Conservation (phyloP, 2,113 vertebrate species). For the Reinhardtius hippoglossoides region DNA sequence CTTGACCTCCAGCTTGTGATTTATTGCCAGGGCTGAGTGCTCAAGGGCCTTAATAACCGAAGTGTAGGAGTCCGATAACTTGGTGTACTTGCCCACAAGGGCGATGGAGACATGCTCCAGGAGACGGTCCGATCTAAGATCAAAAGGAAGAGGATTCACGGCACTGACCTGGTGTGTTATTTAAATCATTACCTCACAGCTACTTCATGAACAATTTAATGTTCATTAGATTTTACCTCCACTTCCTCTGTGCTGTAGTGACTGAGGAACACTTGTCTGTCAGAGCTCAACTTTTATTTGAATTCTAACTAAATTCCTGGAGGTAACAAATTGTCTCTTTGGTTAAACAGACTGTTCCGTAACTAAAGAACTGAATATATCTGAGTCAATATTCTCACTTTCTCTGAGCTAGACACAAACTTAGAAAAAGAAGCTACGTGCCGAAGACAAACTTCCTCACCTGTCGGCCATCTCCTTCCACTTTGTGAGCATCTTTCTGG, state of each 20-base stretch:
- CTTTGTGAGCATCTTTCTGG: constrained; percentile 91
- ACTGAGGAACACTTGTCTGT: neutral
- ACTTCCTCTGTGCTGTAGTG: neutral
- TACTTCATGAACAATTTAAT: neutral
- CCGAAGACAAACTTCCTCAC: constrained; percentile 65
- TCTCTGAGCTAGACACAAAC: neutral
- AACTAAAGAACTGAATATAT: neutral
- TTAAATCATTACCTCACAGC: constrained; percentile 2
- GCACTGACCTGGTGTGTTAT: neutral
- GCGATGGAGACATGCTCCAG: constrained; percentile 92
- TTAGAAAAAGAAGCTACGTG: neutral
- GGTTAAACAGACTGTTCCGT: neutral
- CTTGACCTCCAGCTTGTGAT: constrained; percentile 96
- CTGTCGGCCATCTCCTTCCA: constrained; percentile 99
- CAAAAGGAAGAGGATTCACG: neutral
- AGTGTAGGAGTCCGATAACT: constrained; percentile 94
- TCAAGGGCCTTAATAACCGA: constrained; percentile 97
- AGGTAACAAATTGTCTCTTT: neutral
- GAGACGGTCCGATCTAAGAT: constrained; percentile 89
- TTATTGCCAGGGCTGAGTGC: constrained; percentile 95
- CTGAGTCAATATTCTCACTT: neutral
- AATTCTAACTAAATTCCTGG: neutral
- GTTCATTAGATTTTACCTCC: neutral
- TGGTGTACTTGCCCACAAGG: constrained; percentile 97
- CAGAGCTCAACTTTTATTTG: neutral